phyloP scores from a whole-genome alignment of 2,888 invertebrate species.

The Chymomyza procnemis region DNA sequence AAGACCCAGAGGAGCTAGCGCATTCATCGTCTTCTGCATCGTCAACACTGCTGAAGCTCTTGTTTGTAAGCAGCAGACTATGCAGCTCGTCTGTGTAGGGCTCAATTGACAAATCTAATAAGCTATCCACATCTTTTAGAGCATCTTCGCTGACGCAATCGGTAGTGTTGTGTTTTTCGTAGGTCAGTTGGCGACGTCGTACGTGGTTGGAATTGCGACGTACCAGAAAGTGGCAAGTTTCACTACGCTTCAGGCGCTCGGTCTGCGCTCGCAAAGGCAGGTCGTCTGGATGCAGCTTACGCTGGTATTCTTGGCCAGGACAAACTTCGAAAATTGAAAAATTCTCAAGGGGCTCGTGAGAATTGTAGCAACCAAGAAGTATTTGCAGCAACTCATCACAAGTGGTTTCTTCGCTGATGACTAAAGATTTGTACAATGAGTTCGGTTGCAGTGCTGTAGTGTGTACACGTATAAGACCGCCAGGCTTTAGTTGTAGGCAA shows the following conservation, averaged over 20 bases:
- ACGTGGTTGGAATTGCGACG: constrained; percentile 88
- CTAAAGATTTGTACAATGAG: constrained; percentile 94
- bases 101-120: constrained; percentile 75
- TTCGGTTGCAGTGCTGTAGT: constrained; percentile 94
- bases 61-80: constrained; percentile 47
- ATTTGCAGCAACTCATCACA: constrained; percentile 92
- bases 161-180: constrained; percentile 30
- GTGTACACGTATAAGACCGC: constrained; percentile 94
- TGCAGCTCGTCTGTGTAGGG: constrained; percentile 71
- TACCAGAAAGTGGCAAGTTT: constrained; percentile 88
- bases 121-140: constrained; percentile 59
- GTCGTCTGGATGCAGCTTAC: constrained; percentile 92
- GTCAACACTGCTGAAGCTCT: constrained; percentile 51
- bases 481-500: constrained; percentile 91
- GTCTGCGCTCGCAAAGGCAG: constrained; percentile 88
- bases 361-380: constrained; percentile 90
- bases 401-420: constrained; percentile 93
- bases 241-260: constrained; percentile 84
- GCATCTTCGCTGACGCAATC: constrained; percentile 16
- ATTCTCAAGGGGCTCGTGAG: constrained; percentile 89
- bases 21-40: constrained; percentile 68
- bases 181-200: constrained; percentile 78
- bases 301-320: constrained; percentile 90
- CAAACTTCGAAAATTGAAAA: constrained; percentile 92
- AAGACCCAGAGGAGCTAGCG: constrained; percentile 71